A percentile compares a stretch with the other conserved stretches of the same genome.
phyloP scores from a whole-genome alignment of 2,113 vertebrate species.

The Aramus guarauna region DNA sequence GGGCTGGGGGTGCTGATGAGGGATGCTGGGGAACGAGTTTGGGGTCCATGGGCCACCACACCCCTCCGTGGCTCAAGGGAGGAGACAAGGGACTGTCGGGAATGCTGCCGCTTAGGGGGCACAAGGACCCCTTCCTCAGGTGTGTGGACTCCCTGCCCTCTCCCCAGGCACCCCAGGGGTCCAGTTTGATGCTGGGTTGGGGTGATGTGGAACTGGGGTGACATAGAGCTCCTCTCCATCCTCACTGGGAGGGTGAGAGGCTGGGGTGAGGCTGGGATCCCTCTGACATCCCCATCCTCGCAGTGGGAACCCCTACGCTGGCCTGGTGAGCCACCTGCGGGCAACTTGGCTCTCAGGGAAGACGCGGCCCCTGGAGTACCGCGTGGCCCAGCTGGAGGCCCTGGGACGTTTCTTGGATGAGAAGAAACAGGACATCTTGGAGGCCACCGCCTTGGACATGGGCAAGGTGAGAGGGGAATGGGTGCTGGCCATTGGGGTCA shows the following conservation, averaged over 20 bases:
- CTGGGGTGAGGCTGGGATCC: not conserved
- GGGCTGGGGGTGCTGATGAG: not conserved
- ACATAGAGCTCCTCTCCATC: not conserved
- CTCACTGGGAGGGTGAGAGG: rapidly evolving
- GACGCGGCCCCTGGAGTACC: slow-evolving; percentile 71
- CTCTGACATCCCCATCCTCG: rapidly evolving
- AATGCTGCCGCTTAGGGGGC: rapidly evolving
- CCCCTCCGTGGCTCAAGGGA: not conserved
- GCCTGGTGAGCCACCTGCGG: not conserved
- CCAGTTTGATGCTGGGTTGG: not conserved
- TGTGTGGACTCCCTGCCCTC: not conserved
- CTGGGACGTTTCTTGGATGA: slow-evolving; percentile 79
- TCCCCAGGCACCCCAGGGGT: not conserved
- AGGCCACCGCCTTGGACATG: slow-evolving; percentile 78
- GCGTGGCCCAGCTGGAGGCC: slow-evolving; percentile 73
- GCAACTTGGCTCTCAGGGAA: slow-evolving; percentile 55
- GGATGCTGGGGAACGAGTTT: not conserved
- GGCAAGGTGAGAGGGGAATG: slow-evolving; percentile 72
- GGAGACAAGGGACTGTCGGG: no score
- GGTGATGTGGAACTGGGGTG: rapidly evolving
- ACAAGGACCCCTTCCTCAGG: not conserved
- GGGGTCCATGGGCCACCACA: not conserved
- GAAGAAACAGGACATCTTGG: slow-evolving; percentile 75
- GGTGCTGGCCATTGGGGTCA: not conserved
- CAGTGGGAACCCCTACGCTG: not conserved